Conservation (phyloP, 2,888 invertebrate species). For the Catotricha subobsoleta region DNA sequence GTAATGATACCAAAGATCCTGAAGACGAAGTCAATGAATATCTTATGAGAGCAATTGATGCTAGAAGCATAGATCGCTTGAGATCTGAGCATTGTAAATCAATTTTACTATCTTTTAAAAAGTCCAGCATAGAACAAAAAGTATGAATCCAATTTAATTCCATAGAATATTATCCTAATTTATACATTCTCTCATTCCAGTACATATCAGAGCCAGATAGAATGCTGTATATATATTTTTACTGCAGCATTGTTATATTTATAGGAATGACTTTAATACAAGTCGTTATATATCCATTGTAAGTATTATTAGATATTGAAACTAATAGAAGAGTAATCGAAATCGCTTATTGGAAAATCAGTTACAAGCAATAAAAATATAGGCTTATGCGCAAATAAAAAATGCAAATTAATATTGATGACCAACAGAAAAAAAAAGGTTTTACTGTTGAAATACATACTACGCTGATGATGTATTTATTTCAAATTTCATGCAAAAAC, state of each 20-base stretch:
- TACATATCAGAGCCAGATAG: constrained; percentile 65
- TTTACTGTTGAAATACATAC: no score
- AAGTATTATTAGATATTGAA: constrained; percentile 25
- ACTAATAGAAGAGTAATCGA: background rate
- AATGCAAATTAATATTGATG: no score
- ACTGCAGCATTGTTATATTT: constrained; percentile 60
- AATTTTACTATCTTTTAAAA: constrained; percentile 68
- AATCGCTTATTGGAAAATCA: no score
- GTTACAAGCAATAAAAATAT: no score
- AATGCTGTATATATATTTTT: constrained; percentile 73
- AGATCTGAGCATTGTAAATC: constrained; percentile 76
- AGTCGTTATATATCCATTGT: constrained; percentile 45
- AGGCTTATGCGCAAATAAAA: no score
- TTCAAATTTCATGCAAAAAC: no score
- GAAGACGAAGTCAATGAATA: constrained; percentile 95
- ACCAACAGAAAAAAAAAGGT: no score
- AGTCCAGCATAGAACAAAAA: constrained; percentile 63
- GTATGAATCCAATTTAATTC: constrained; percentile 25
- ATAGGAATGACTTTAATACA: constrained; percentile 50
- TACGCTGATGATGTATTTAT: no score
- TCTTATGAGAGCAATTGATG: constrained; percentile 87
- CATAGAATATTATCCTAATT: background rate
- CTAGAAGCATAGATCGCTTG: constrained; percentile 76
- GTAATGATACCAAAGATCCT: constrained; percentile 54
- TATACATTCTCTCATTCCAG: constrained; percentile 33